Base-by-base conservation (phyloP, 2,797 vertebrate species). In the Setipinna tenuifilis region DNA sequence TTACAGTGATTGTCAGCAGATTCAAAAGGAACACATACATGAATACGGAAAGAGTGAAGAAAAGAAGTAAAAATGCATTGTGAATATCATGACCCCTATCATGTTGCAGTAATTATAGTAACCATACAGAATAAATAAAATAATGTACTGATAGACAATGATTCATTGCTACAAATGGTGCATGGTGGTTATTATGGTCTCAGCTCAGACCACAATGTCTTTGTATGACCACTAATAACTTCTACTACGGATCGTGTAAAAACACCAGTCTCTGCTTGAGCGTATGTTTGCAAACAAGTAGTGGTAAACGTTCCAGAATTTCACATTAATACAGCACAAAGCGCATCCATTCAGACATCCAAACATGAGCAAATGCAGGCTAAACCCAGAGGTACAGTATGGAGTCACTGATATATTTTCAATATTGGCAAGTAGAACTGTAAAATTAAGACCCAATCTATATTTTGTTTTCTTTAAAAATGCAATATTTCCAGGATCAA, bases 1-100 rank as follows among this genome's bases (percentile, higher is more conserved):
- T 50, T 48, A 84, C 83, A 84, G 44, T 31, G 83, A 84, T 84
- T 84, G 83, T 84, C 83, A 81, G 46, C 17, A 59, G 5, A 19
- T 71, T 71, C 28, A 71, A 31, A 31, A 14, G 1, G 25, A 2
- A 78, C 4, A 44, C 71, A 78, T 35, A 78, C 16, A 31, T 31
- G 71, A 21, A 21, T 44, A 44, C 17, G 12, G 28, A 78, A 71
- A 31, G 28, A 44, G 31, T 19, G 71, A 21, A 78, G 44, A 14
- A 35, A 12, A 7, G 25, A 14, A 54, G 28, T 1, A 44, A 78
- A 78, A 44, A 44, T 41, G 71, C 71, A 78, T 44, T 78, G 35
- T 78, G 71, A 44, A 78, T 78, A 6, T 19, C 6, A 28, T 35
- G 12, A 71, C 28, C 28, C 25, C 3, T 71, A 31, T 1, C 25